Base-by-base conservation (phyloP, 2,888 invertebrate species). In the Lochmaea capreae region DNA sequence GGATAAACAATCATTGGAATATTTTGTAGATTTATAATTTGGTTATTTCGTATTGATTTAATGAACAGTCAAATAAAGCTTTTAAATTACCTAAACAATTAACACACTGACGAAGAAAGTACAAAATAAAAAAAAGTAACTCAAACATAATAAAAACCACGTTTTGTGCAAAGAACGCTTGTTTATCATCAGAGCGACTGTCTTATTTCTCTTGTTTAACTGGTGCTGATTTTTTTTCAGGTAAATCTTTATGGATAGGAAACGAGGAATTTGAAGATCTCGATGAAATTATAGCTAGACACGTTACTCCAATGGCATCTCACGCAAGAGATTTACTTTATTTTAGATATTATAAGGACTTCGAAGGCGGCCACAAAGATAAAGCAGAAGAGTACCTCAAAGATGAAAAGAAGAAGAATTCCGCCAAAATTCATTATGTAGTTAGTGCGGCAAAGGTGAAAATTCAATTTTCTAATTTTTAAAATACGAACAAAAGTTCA, bases 201-300 rank as follows among this genome's bases (percentile, higher is more conserved):
- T n/a, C n/a, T n/a, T n/a, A n/a, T n/a, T n/a, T n/a, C n/a, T n/a
- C n/a, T n/a, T n/a, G n/a, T n/a, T n/a, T n/a, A n/a, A n/a, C n/a
- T n/a, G n/a, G n/a, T n/a, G n/a, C n/a, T n/a, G n/a, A n/a, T n/a
- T 16, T 63, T n/a, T 46, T 76, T 72, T 88, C 99, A 79, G 99
- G 99, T 67, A 92, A 92, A 82, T 91, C 92, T 6, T 89, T 99
- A 12, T 94, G 93, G 92, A 99, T 99, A 81, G 93, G 93, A 49
- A 93, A 91, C 75, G 96, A 98, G 83, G 97, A 98, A 84, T 99
- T 97, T 87, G 99, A 99, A 88, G 99, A 99, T 88, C 89, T 99
- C 46, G 99, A 99, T 87, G 99, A 99, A 92, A 99, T 99, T 75
- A 96, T 99, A 71, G 98, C 99, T 0, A 92, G 99, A 12, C 92